Evolutionary conservation across 2,113 vertebrate genomes (phyloP).

Genomic region (Chloropsis hardwickii): DNA sequence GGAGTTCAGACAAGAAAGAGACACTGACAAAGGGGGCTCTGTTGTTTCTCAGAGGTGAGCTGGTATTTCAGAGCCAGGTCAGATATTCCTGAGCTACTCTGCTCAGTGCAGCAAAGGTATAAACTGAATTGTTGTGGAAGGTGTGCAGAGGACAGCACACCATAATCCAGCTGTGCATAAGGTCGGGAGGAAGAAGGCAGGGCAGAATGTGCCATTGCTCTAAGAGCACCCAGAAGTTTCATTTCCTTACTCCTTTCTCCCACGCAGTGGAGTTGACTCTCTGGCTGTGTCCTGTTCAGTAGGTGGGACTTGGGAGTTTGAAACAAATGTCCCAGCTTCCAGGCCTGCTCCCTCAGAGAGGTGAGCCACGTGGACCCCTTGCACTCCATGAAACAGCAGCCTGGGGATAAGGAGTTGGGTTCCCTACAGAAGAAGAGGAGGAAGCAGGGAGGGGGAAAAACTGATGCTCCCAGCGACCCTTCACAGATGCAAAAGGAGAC

Average conservation of each 20-base stretch:
- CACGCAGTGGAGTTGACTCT: neutral
- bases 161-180: neutral
- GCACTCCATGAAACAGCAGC: neutral
- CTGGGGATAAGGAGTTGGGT: neutral
- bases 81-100: neutral
- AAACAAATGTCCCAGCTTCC: neutral
- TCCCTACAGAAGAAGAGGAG: neutral
- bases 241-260: neutral
- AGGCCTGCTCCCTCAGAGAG: neutral
- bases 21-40: neutral
- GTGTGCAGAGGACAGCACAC: neutral
- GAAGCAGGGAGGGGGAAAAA: neutral
- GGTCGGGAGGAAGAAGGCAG: neutral
- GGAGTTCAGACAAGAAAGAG: neutral
- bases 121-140: neutral
- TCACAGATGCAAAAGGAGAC: conserved; percentile 23
- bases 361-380: neutral
- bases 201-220: neutral
- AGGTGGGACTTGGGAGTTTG: neutral
- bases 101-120: neutral
- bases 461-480: neutral
- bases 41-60: neutral
- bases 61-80: neutral
- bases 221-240: neutral
- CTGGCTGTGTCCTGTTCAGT: neutral